Evolutionary conservation across 2,797 vertebrate species (phyloP).

Genomic region (Lagodon rhomboides): DNA sequence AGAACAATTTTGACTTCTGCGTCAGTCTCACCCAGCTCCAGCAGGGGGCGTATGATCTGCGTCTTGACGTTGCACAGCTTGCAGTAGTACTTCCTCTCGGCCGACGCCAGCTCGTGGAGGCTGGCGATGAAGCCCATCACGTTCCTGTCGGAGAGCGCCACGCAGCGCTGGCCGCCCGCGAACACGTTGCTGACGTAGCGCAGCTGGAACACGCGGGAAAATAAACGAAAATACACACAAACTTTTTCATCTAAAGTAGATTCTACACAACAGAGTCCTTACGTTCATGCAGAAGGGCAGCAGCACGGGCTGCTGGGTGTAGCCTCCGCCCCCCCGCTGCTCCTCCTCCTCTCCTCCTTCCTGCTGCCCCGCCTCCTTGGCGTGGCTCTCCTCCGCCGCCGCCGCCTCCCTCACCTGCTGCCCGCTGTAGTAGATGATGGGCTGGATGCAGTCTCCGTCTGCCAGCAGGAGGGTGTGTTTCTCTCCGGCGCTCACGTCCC

Average conservation of each 20-base stretch:
- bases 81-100: slow-evolving; percentile 94
- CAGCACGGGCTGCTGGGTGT: slow-evolving; percentile 88
- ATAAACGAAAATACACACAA: not conserved
- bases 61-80: slow-evolving; percentile 91
- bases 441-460: slow-evolving; percentile 94
- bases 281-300: slow-evolving; percentile 93
- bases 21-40: slow-evolving; percentile 89
- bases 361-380: slow-evolving; percentile 34
- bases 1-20: not conserved
- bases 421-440: slow-evolving; percentile 95
- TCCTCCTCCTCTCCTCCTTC: slow-evolving; percentile 71
- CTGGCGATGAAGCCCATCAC: slow-evolving; percentile 95
- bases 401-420: slow-evolving; percentile 81
- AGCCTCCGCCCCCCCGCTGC: slow-evolving; percentile 72
- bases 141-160: slow-evolving; percentile 91
- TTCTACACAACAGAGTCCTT: slow-evolving; percentile 59
- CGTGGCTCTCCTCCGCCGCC: slow-evolving; percentile 14
- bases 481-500: slow-evolving; percentile 91
- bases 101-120: slow-evolving; percentile 94
- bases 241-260: not conserved
- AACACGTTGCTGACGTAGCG: slow-evolving; percentile 93
- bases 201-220: slow-evolving; percentile 82
- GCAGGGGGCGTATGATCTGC: slow-evolving; percentile 92
- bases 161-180: slow-evolving; percentile 89
- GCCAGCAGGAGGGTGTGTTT: slow-evolving; percentile 93